Evolutionary conservation across 1,140 invertebrate species (phyloP), one percentile per base, ranked within the genome.

Genomic region (Sitophilus oryzae): DNA sequence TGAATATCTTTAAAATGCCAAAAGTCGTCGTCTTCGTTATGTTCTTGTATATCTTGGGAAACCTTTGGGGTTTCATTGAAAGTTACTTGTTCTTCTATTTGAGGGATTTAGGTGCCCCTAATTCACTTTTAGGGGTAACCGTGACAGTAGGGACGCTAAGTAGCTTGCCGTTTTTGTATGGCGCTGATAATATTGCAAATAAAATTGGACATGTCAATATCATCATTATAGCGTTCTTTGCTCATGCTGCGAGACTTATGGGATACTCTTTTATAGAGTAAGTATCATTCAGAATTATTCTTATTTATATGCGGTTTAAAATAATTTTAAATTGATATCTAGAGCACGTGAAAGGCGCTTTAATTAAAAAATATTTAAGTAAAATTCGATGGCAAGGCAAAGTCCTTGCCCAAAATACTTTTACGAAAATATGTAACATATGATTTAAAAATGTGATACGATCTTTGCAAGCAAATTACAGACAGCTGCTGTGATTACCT

Each of bases 31-130:
- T 85, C 11, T 88, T 88, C 65, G 82, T 91, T 58, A 77, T 85
- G 56, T 86, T 89, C 65, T 74, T 89, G 11, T 88, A 88, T 65
- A 76, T 83, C 14, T 69, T 89, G 16, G 88, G 34, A 35, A 87
- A 84, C 66, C 82, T 86, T 67, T 91, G 86, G 86, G 88, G 88
- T 20, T 91, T 90, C 67, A 86, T 90, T 23, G 88, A 91, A 71
- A 88, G 85, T 9, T 93, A 87, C 66, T 73, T 92, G 1, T 92
- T 91, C 67, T 77, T 90, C 55, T 91, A 89, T 71, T 76, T 92
- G 25, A 86, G 84, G 70, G 86, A 89, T 71, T 73, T 91, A 38
- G 83, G 85, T 21, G 85, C 86, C 34, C 82, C 85, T 0, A 89
- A 88, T 68, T 86, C 86, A 67, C 73, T 92, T 46, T 69, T 91